Percentiles rank a stretch among this genome's conserved stretches.
Conservation (phyloP, 2,888 invertebrate genomes). For the Perdita meconis region DNA sequence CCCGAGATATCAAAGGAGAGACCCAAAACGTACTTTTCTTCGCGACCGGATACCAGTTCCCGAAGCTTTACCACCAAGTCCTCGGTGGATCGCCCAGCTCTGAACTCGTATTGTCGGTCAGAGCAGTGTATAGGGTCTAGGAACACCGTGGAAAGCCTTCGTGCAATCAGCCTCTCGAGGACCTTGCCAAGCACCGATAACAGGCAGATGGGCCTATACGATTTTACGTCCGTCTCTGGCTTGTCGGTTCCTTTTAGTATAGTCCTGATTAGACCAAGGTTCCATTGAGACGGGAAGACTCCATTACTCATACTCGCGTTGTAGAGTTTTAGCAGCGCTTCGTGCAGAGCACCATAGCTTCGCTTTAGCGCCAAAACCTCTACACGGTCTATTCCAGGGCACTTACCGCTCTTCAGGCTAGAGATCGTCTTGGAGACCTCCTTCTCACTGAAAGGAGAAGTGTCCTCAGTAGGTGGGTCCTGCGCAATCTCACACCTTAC, state of each 20-base stretch:
- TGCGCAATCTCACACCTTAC: not conserved
- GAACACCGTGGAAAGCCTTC: not conserved
- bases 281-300: slow-evolving; percentile 5
- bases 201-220: slow-evolving; percentile 30
- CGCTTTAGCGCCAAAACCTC: slow-evolving; percentile 1
- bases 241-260: slow-evolving; percentile 4
- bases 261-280: not conserved
- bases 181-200: slow-evolving; percentile 19
- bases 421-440: not conserved
- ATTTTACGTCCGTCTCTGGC: not conserved
- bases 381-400: slow-evolving; percentile 14
- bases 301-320: slow-evolving; percentile 16
- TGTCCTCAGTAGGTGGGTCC: slow-evolving; percentile 4
- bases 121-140: not conserved
- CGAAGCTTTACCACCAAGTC: not conserved
- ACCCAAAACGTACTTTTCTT: not conserved
- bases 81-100: slow-evolving; percentile 17
- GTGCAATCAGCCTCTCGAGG: not conserved
- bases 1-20: slow-evolving; percentile 6
- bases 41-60: not conserved
- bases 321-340: not conserved
- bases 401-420: slow-evolving; percentile 3
- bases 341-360: not conserved
- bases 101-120: slow-evolving; percentile 12
- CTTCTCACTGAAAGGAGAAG: not conserved